Conservation (phyloP, 2,113 vertebrate species). For the Ceuthmochares aereus region DNA sequence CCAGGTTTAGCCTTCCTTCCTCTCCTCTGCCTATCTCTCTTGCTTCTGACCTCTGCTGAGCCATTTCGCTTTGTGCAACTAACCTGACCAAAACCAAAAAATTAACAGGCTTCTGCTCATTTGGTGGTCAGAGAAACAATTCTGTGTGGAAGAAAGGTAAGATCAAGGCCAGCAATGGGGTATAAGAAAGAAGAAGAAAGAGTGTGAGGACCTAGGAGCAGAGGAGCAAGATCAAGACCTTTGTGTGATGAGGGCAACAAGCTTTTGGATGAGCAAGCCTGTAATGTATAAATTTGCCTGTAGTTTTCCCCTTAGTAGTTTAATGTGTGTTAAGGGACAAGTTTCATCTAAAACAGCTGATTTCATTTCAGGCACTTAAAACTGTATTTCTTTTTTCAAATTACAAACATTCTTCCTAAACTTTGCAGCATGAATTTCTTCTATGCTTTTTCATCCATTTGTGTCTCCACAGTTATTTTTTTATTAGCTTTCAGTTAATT, state of each 20-base stretch:
- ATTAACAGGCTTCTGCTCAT: neutral
- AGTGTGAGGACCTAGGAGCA: neutral
- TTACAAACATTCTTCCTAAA: neutral
- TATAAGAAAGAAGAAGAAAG: neutral
- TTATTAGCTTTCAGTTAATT: neutral
- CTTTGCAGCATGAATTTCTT: neutral
- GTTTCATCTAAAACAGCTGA: neutral
- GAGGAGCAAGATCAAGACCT: neutral
- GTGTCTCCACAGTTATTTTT: neutral
- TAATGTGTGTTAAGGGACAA: neutral
- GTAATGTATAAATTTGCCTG: fast-evolving
- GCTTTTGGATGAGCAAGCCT: neutral
- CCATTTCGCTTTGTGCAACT: neutral
- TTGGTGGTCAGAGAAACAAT: neutral
- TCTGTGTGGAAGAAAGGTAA: neutral
- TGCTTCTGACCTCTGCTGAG: neutral
- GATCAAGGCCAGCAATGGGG: neutral
- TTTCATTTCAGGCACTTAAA: neutral
- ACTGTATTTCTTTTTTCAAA: neutral
- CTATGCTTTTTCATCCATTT: neutral
- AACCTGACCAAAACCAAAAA: neutral
- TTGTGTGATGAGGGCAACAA: neutral
- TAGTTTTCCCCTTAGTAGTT: neutral
- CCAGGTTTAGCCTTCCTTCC: neutral
- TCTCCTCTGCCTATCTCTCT: neutral